phyloP scores from a whole-genome alignment of 2,797 vertebrate genomes.

The Sphaeramia orbicularis region DNA sequence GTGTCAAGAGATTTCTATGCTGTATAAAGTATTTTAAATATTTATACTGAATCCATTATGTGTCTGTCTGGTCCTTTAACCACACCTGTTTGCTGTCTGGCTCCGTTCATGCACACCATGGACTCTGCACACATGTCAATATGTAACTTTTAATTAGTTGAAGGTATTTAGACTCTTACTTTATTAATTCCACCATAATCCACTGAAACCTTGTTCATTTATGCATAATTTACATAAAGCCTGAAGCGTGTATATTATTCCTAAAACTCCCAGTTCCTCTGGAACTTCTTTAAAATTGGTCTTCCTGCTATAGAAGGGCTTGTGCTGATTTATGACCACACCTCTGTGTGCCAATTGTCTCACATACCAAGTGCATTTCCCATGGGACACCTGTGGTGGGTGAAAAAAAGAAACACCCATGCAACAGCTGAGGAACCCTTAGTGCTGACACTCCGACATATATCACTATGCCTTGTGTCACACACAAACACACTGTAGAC shows the following conservation, averaged over 20 bases:
- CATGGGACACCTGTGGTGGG: slow-evolving; percentile 70
- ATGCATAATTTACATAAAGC: slow-evolving; percentile 25
- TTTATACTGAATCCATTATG: slow-evolving; percentile 81
- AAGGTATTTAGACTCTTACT: slow-evolving; percentile 11
- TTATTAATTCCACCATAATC: slow-evolving; percentile 23
- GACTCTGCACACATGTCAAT: neutral
- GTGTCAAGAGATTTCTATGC: slow-evolving; percentile 87
- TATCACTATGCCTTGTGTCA: slow-evolving; percentile 23
- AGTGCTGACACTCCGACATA: slow-evolving; percentile 23
- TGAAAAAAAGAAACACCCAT: slow-evolving; percentile 53
- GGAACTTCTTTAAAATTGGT: slow-evolving; percentile 22
- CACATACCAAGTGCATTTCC: slow-evolving; percentile 64
- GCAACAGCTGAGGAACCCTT: slow-evolving; percentile 79
- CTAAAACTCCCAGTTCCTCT: slow-evolving; percentile 15
- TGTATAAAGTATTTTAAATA: slow-evolving; percentile 89
- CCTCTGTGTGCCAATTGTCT: slow-evolving; percentile 47
- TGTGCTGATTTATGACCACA: slow-evolving; percentile 38
- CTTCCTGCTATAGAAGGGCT: neutral
- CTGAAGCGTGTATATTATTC: slow-evolving; percentile 24
- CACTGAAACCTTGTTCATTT: slow-evolving; percentile 24
- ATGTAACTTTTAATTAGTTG: neutral
- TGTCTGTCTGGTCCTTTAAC: slow-evolving; percentile 72
- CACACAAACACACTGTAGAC: slow-evolving; percentile 58
- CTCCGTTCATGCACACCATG: neutral
- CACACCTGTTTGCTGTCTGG: slow-evolving; percentile 40